Base-by-base conservation (phyloP, 2,888 invertebrate genomes). In the Nemoura dubitans region DNA sequence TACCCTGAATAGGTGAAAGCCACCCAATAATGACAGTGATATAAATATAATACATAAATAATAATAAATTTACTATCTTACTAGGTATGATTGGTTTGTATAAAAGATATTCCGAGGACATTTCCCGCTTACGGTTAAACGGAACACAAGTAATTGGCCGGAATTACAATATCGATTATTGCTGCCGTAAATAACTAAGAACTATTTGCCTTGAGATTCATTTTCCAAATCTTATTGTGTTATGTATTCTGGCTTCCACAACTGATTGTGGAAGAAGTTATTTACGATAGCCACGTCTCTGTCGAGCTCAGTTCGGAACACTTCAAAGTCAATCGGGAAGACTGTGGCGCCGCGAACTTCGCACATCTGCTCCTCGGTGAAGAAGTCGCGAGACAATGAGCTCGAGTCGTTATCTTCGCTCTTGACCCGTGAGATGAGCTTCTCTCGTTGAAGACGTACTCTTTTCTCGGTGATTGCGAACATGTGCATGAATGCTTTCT, bases 211-310 rank as follows among this genome's bases (percentile, higher is more conserved):
- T 59, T 21, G 59, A 10, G 59, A 59, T 59, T 21, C 1, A 59
- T 59, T 21, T 21, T 7, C 59, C 10, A 16, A 59, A 59, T 14
- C n/a, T n/a, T 59, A 59, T 21, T 59, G 59, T 21, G 59, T 59
- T 86, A 93, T 93, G 89, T 93, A 93, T 89, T 93, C 93, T 43
- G 93, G 93, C 89, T 93, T 93, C 93, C 93, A 93, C 83, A 93
- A 90, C 89, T 93, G 93, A 90, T 93, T 93, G 83, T 91, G 91
- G 90, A 93, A 93, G 89, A 93, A 93, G 89, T 92, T 92, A 89
- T 93, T 92, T 78, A 93, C 93, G 89, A 93, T 91, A 85, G 92
- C 92, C 83, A 93, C 92, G 88, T 93, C 93, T 88, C 92, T 90
- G 89, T 92, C 92, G 89, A 76, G 86, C 26, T 85, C 84, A 76